Evolutionary conservation across 1,140 invertebrate species (phyloP).

Genomic region (Gryllus bimaculatus): DNA sequence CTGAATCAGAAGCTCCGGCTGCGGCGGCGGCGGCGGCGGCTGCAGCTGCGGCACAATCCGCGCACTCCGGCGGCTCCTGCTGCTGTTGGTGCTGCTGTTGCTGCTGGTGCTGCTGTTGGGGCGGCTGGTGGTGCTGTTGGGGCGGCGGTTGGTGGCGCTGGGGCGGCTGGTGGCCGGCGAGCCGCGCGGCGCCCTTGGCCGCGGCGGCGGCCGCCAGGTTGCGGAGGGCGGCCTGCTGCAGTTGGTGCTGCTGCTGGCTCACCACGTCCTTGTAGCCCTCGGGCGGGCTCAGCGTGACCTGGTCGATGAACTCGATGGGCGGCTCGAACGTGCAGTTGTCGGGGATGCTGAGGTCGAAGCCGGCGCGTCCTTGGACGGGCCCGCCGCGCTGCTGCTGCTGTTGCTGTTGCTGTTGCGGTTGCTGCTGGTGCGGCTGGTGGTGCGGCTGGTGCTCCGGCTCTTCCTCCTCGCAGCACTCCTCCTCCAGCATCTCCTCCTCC

Average conservation of each 20-base stretch:
- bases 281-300: slow-evolving; percentile 73
- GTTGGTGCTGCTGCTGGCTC: slow-evolving; percentile 20
- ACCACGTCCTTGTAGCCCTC: slow-evolving; percentile 71
- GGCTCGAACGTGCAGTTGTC: slow-evolving; percentile 36
- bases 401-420: slow-evolving; percentile 24
- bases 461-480: slow-evolving; percentile 24
- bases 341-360: slow-evolving; percentile 25
- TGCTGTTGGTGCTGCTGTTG: background rate
- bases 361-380: slow-evolving; percentile 18
- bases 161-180: background rate
- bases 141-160: background rate
- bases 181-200: background rate
- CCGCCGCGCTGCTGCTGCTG: slow-evolving; percentile 27
- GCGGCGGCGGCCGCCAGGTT: background rate
- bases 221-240: background rate
- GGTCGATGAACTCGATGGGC: slow-evolving; percentile 53
- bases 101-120: background rate
- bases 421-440: slow-evolving; percentile 22
- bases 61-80: background rate
- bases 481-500: slow-evolving; percentile 43
- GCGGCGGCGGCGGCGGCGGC: too few species aligned
- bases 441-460: slow-evolving; percentile 5
- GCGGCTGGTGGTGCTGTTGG: background rate
- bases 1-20: background rate
- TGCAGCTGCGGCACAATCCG: too few species aligned